Percentiles rank a stretch among this genome's conserved stretches.
Conservation (phyloP, 2,797 vertebrate species). For the Catamblyrhynchus diadema region DNA sequence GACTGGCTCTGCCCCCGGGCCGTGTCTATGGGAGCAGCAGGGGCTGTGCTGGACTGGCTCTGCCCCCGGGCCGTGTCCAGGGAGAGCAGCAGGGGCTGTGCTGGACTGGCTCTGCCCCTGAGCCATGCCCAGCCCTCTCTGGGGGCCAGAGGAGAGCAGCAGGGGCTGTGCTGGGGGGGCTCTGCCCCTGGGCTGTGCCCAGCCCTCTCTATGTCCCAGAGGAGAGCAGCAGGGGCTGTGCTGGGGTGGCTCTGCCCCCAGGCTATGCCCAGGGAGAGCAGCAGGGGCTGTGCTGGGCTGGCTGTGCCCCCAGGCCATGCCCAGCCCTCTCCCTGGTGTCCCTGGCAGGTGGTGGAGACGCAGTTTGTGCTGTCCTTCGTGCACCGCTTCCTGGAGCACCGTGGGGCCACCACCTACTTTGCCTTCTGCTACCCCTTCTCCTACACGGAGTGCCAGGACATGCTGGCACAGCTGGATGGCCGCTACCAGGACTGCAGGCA, state of each 20-base stretch:
- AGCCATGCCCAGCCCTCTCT: too few relatives aligned
- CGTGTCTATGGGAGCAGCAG: too few relatives aligned
- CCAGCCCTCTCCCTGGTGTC: neutral
- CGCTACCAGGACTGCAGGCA: conserved; percentile 79
- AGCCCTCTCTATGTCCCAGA: too few relatives aligned
- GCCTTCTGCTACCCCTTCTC: conserved; percentile 97
- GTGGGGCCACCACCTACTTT: conserved; percentile 90
- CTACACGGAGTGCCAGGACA: conserved; percentile 92
- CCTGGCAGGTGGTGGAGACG: conserved; percentile 85
- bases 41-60: neutral
- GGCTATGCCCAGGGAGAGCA: neutral
- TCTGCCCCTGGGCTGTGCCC: too few relatives aligned
- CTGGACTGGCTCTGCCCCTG: neutral
- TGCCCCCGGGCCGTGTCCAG: neutral
- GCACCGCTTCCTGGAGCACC: conserved; percentile 88
- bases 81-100: neutral
- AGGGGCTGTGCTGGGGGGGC: neutral
- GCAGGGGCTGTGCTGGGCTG: neutral
- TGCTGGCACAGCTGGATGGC: conserved; percentile 86
- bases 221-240: neutral
- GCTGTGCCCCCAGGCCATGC: neutral
- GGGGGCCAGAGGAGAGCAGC: too few relatives aligned
- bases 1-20: neutral
- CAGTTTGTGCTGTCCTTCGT: conserved; percentile 94
- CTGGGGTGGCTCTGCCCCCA: neutral